These are phyloP conservation scores for Phlogophora meticulosa DNA, from an alignment of 2,888 invertebrate species.

Conservation along the genomic window DNA sequence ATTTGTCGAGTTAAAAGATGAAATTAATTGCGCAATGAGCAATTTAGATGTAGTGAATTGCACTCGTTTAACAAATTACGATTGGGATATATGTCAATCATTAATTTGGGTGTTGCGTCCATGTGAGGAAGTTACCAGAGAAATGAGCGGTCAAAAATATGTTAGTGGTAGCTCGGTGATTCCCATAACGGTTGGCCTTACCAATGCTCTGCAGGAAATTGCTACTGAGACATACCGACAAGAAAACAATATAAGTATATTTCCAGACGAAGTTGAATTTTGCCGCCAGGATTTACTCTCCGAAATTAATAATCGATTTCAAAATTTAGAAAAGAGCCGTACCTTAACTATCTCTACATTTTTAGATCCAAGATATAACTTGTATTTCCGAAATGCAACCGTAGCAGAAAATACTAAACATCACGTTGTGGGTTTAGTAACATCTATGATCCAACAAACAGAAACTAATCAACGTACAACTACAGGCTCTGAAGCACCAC, in stretches of 20 bases:
- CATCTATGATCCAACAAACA: conserved; percentile 18
- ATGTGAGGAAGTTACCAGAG: conserved; percentile 11
- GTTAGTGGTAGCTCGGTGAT: conserved; percentile 26
- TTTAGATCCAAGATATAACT: conserved; percentile 37
- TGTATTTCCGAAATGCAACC: conserved; percentile 30
- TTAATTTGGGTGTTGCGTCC: not conserved
- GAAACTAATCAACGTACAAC: conserved; percentile 15
- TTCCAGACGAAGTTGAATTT: conserved; percentile 12
- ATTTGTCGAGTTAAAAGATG: conserved; percentile 49
- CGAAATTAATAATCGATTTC: conserved; percentile 7
- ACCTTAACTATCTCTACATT: conserved; percentile 12
- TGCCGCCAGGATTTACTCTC: conserved; percentile 13
- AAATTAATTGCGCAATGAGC: conserved; percentile 24
- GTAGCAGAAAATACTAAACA: conserved; percentile 29
- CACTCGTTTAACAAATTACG: not conserved
- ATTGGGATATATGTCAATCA: not conserved
- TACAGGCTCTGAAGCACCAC: conserved; percentile 2
- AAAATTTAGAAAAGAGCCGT: conserved; percentile 17
- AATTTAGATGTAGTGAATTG: conserved; percentile 12
- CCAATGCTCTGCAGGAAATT: conserved; percentile 13
- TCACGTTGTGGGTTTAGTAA: conserved; percentile 22
- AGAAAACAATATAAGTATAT: conserved; percentile 10
- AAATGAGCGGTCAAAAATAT: conserved; percentile 20
- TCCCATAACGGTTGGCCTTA: conserved; percentile 25
- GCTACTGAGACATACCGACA: not conserved